Evolutionary conservation across 2,797 vertebrate species (phyloP).

Genomic region (Astyanax mexicanus): DNA sequence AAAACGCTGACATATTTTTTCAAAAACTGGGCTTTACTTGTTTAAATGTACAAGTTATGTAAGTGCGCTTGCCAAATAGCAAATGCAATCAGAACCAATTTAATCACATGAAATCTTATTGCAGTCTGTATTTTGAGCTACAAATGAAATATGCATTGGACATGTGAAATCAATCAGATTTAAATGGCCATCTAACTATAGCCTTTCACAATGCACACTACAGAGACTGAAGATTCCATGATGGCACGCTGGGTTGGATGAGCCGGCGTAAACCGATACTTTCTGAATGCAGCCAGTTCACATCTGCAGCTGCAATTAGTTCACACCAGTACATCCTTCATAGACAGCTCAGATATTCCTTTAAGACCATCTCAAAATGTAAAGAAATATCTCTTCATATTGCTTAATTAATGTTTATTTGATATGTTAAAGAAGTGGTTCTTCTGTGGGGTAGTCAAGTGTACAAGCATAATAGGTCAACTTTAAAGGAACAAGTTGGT

Average conservation of each 20-base stretch:
- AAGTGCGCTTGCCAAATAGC: too few relatives aligned
- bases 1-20: too few relatives aligned
- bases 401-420: too few relatives aligned
- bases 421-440: too few relatives aligned
- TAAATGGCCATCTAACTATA: neutral
- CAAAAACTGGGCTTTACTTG: too few relatives aligned
- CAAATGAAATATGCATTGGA: neutral
- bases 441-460: too few relatives aligned
- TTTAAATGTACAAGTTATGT: too few relatives aligned
- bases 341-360: neutral
- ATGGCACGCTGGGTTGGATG: neutral
- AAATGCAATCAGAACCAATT: neutral
- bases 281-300: neutral
- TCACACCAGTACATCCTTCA: neutral
- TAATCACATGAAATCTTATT: neutral
- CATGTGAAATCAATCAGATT: neutral
- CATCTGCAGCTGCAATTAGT: constrained; percentile 16
- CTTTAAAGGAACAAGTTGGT: too few relatives aligned
- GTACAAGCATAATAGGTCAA: too few relatives aligned
- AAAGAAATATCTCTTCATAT: too few relatives aligned
- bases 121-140: neutral
- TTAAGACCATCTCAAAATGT: too few relatives aligned
- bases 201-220: neutral
- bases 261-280: constrained; percentile 2
- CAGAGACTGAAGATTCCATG: neutral